Evolutionary conservation across 2,888 invertebrate species (phyloP).

Genomic region (Tiliacea citrago): DNA sequence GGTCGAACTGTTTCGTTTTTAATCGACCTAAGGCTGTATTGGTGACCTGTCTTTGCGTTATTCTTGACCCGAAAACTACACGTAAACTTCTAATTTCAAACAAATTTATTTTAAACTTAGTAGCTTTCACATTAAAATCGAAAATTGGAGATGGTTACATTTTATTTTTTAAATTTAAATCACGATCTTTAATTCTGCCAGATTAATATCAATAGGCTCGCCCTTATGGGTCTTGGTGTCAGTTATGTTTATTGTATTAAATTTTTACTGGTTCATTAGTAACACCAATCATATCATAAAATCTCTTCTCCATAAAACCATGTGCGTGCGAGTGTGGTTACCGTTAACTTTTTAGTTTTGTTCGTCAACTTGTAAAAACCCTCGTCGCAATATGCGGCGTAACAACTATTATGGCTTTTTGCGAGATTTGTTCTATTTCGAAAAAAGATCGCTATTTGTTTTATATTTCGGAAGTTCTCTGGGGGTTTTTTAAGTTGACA

Average conservation of each 20-base stretch:
- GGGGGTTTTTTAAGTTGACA: slow-evolving; percentile 43
- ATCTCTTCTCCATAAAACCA: background rate
- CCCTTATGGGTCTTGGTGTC: background rate
- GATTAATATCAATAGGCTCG: too few species aligned
- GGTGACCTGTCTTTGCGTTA: slow-evolving; percentile 8
- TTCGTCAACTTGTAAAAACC: slow-evolving; percentile 68
- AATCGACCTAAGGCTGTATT: background rate
- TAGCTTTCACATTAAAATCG: background rate
- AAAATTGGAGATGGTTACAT: background rate
- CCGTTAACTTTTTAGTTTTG: slow-evolving; percentile 79
- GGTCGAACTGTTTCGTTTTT: slow-evolving; percentile 7
- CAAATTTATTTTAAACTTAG: too few species aligned
- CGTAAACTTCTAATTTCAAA: too few species aligned
- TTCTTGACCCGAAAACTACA: background rate
- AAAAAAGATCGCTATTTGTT: slow-evolving; percentile 45
- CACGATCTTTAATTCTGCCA: background rate
- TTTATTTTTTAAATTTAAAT: too few species aligned
- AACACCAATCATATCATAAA: background rate
- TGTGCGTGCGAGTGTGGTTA: too few species aligned
- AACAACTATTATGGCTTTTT: slow-evolving; percentile 66
- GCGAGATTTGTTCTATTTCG: slow-evolving; percentile 34
- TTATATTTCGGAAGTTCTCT: slow-evolving; percentile 34
- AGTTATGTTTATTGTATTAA: background rate
- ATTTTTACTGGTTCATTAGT: background rate
- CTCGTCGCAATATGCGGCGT: slow-evolving; percentile 68